phyloP scores from a whole-genome alignment of 2,797 vertebrate genomes.

The Enteromius viviparus region DNA sequence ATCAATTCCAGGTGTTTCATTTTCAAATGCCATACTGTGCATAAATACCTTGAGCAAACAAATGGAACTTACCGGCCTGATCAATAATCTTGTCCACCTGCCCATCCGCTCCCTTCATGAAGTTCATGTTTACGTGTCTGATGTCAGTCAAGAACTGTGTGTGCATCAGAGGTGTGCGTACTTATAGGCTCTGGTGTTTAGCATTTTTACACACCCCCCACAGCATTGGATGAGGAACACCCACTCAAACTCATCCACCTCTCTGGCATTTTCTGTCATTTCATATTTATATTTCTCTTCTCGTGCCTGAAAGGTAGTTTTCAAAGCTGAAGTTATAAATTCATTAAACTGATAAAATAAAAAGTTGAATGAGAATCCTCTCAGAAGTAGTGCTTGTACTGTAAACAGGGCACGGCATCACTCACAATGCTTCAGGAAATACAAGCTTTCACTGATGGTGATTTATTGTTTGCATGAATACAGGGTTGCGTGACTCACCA shows the following conservation, averaged over 20 bases:
- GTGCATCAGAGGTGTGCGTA: background rate
- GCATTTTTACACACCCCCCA: constrained; percentile 21
- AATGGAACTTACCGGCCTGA: constrained; percentile 58
- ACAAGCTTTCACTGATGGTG: background rate
- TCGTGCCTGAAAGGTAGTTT: background rate
- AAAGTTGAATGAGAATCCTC: background rate
- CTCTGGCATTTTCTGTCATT: background rate
- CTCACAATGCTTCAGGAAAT: background rate
- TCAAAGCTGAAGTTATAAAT: background rate
- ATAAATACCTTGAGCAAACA: background rate
- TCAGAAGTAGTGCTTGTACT: background rate
- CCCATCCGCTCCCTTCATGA: background rate
- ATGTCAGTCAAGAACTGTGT: constrained; percentile 14
- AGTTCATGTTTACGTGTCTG: constrained; percentile 42
- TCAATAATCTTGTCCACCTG: constrained; percentile 52
- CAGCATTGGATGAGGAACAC: background rate
- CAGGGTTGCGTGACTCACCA: constrained; percentile 1
- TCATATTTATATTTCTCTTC: background rate
- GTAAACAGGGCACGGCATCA: background rate
- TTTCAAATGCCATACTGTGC: background rate
- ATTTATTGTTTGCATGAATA: background rate
- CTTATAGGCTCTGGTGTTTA: constrained; percentile 30
- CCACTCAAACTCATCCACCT: background rate
- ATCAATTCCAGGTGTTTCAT: background rate
- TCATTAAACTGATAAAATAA: constrained; percentile 3